Evolutionary conservation across 1,140 invertebrate genomes (phyloP).

Genomic region (Calycopis cecrops): DNA sequence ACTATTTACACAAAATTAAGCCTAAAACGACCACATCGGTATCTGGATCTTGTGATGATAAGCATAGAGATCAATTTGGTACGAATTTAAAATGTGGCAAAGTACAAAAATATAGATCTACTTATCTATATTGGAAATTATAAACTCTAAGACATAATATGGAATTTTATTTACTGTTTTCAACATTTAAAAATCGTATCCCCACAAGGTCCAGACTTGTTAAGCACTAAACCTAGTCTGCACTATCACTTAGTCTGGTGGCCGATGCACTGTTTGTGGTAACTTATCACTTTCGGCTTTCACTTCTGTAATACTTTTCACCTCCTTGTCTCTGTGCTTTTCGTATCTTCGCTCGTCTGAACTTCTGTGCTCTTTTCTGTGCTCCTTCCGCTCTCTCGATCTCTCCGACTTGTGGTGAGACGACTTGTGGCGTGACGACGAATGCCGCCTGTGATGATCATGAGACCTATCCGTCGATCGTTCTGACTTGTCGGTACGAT

Average conservation of each 20-base stretch:
- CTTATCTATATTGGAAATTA: conserved; percentile 3
- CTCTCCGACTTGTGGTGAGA: conserved; percentile 53
- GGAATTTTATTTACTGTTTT: not conserved
- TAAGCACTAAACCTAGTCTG: conserved; percentile 18
- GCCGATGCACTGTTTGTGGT: conserved; percentile 47
- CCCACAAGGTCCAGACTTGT: conserved; percentile 18
- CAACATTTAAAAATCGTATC: not conserved
- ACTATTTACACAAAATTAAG: conserved; percentile 52
- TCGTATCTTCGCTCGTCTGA: conserved; percentile 48
- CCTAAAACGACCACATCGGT: conserved; percentile 27
- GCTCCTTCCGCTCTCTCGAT: conserved; percentile 40
- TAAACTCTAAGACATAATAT: conserved; percentile 1
- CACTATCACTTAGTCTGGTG: conserved; percentile 49
- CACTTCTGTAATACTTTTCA: conserved; percentile 21
- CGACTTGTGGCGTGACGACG: conserved; percentile 55
- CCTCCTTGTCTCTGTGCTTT: conserved; percentile 40
- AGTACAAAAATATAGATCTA: conserved; percentile 13
- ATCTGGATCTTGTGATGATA: conserved; percentile 26
- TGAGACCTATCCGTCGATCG: conserved; percentile 38
- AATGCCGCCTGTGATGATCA: conserved; percentile 52
- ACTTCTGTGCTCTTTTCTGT: conserved; percentile 46
- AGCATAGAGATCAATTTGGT: conserved; percentile 29
- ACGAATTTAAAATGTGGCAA: conserved; percentile 8
- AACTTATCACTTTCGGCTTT: conserved; percentile 43
- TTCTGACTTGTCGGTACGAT: conserved; percentile 24